Evolutionary conservation across 2,797 vertebrate genomes (phyloP).

Genomic region (Triplophysa yarkandensis): DNA sequence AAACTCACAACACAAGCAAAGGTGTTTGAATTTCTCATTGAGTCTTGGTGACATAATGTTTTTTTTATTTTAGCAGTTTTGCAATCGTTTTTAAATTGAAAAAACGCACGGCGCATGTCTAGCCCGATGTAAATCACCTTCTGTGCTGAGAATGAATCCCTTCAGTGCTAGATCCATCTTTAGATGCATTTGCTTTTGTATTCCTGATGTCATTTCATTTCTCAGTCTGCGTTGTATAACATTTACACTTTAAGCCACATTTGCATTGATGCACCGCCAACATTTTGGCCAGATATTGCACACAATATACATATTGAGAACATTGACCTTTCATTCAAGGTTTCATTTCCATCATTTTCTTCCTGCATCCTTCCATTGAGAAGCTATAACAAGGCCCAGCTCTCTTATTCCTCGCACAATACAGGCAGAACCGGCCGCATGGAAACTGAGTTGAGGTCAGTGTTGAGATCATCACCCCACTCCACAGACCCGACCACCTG

Average conservation of each 20-base stretch:
- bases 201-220: not conserved
- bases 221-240: not conserved
- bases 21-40: constrained; percentile 20
- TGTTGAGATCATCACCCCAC: constrained; percentile 27
- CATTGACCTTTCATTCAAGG: too few relatives aligned
- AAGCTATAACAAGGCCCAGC: constrained; percentile 3
- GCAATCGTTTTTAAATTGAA: not conserved
- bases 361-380: not conserved
- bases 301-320: too few relatives aligned
- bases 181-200: not conserved
- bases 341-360: too few relatives aligned
- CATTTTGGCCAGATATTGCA: too few relatives aligned
- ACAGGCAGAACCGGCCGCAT: constrained; percentile 5
- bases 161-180: not conserved
- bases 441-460: not conserved
- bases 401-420: constrained; percentile 13
- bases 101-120: not conserved
- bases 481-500: not conserved
- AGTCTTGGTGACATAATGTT: not conserved
- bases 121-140: not conserved
- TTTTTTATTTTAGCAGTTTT: not conserved
- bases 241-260: too few relatives aligned
- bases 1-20: not conserved
- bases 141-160: not conserved
- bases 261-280: too few relatives aligned